Conservation (phyloP, 1,140 invertebrate genomes). For the Achatina immaculata region DNA sequence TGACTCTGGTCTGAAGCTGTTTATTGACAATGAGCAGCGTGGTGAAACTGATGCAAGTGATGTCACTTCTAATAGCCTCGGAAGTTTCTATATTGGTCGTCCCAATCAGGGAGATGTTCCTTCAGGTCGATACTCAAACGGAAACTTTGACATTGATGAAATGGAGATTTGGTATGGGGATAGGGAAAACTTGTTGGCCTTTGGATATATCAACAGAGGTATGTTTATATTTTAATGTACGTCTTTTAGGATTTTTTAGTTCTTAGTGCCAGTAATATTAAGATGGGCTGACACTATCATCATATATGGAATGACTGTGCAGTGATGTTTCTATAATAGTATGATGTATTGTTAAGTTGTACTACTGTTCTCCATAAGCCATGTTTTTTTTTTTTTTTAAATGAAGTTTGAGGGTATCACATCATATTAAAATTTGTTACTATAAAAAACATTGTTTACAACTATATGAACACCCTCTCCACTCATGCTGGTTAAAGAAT, state of each 20-base stretch:
- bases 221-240: constrained; percentile 37
- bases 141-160: constrained; percentile 63
- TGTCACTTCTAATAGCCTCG: not conserved
- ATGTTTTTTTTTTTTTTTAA: too few relatives aligned
- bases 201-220: constrained; percentile 66
- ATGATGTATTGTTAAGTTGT: too few relatives aligned
- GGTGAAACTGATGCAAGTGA: constrained; percentile 39
- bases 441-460: too few relatives aligned
- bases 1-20: constrained; percentile 63
- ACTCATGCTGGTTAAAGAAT: too few relatives aligned
- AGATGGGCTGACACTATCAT: too few relatives aligned
- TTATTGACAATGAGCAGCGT: constrained; percentile 58
- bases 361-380: too few relatives aligned
- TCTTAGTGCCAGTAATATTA: too few relatives aligned
- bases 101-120: constrained; percentile 55
- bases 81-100: constrained; percentile 57
- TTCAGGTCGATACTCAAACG: constrained; percentile 41
- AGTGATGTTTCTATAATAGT: too few relatives aligned
- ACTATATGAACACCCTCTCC: too few relatives aligned
- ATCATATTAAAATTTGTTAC: too few relatives aligned
- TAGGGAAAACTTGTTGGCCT: constrained; percentile 64
- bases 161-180: constrained; percentile 66
- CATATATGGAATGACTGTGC: too few relatives aligned
- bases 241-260: not conserved
- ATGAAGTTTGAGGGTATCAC: too few relatives aligned